Base-by-base conservation (phyloP, 2,888 invertebrate species). In the Amphipyra berbera region DNA sequence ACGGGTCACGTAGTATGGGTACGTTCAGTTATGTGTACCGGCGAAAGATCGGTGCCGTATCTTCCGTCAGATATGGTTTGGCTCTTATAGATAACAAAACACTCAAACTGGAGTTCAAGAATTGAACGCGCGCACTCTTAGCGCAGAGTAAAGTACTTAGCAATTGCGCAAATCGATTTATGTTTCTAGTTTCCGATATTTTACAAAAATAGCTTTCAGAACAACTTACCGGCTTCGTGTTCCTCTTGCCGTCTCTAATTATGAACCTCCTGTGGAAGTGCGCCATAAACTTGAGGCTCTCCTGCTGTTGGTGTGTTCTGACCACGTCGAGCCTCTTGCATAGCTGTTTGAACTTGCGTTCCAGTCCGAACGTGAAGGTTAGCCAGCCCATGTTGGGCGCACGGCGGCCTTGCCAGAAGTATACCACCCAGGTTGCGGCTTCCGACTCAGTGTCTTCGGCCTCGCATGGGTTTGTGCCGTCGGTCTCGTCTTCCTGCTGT, bases 341-440 rank as follows among this genome's bases (percentile, higher is more conserved):
- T 9, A 92, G 87, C 79, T 92, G 90, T 58, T 94, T 94, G 88
- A 95, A 95, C 86, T 94, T 95, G 54, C 93, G 76, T 84, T 95
- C 94, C 12, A 95, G 95, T 82, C 98, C 99, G 93, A 99, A 99
- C 0, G 99, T 99, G 93, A 99, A 99, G 0, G 99, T 99, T 0
- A 99, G 95, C 99, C 99, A 99, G 62, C 99, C 99, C 99, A 99
- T 99, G 93, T 99, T 99, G 68, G 98, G 97, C 2, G 99, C 99
- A 85, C 98, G 98, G 54, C 98, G 95, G 0, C 99, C 99, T 94
- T 99, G 99, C 99, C 99, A 99, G 95, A 99, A 99, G 93, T 99
- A 99, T n/a, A 99, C 99, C 49, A 99, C 98, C 94, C 99, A 99
- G 10, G 94, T 93, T 2, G 95, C 95, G 5, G 95, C 94, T 12